Base-by-base conservation (phyloP, 2,113 vertebrate genomes). In the Orthonyx spaldingii region DNA sequence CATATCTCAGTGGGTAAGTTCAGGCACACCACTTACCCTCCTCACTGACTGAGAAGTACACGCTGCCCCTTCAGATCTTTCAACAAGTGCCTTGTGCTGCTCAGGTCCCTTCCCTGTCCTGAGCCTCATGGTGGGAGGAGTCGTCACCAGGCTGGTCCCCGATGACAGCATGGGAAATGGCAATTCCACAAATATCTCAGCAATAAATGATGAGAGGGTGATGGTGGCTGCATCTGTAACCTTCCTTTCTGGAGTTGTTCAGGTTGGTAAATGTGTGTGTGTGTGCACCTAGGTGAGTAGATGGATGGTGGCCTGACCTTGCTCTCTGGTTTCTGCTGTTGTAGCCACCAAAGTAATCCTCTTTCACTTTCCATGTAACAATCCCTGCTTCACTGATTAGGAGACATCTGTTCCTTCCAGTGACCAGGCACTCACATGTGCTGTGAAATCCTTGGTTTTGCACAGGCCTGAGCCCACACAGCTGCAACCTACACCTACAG, bases 1-100 rank as follows among this genome's bases (percentile, higher is more conserved):
- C 99, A 99, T 94, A 99, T 99, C 97, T 99, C 99, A 91, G 98
- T 98, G 21, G 99, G 99, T 99, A 97, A 98, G 99, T 95, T 88
- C 71, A 42, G 26, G 61, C 39, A 85, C 21, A 46, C 55, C 15
- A 4, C 37, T 59, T 9, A 2, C 35, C 39, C 28, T 76, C 26
- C 16, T 64, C 44, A 4, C 20, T 70, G 55, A 71, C 89, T 87
- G 65, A 87, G 61, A 89, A 10, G 50, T 41, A 26, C 28, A 6
- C 11, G 28, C 37, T 79, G 79, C 21, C 66, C 16, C 21, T 60
- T 23, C 1, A 1, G 26, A 24, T 59, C n/a, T 59, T 60, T 33
- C 84, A 77, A 91, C 2, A 0, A 87, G 56, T 16, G 4, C 19
- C 39, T 80, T 92, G 35, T 90, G 35, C 80, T 76, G 37, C 72